Percentiles rank a stretch among this genome's conserved stretches.
Evolutionary conservation across 1,140 invertebrate species (phyloP).

Genomic region (Sipha flava): DNA sequence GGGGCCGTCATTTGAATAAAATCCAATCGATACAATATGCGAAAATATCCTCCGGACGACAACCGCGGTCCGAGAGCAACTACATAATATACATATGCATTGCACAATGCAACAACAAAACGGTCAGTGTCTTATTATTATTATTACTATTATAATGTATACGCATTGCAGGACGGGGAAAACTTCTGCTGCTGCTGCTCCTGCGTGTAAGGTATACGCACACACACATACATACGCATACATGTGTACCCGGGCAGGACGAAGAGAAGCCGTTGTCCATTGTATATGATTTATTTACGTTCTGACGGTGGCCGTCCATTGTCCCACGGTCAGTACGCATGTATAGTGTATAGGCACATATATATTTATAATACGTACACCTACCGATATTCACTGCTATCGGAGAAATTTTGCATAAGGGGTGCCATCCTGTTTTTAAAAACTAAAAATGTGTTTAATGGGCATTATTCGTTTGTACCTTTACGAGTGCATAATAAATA

Average conservation of each 20-base stretch:
- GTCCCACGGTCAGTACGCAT: conserved; percentile 5
- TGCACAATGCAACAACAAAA: not conserved
- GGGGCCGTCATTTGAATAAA: conserved; percentile 23
- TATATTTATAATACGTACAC: not conserved
- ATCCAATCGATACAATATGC: conserved; percentile 9
- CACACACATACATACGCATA: not conserved
- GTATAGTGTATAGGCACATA: not conserved
- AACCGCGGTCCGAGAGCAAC: not conserved
- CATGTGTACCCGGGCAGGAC: not conserved
- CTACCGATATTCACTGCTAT: not conserved
- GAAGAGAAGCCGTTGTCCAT: not conserved
- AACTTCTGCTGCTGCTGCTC: not conserved
- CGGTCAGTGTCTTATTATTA: conserved; percentile 27
- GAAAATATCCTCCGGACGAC: not conserved
- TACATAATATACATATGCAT: not conserved
- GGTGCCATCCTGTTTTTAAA: not conserved
- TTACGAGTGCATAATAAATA: not conserved
- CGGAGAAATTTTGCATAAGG: conserved; percentile 22
- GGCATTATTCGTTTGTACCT: not conserved
- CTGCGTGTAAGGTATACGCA: not conserved
- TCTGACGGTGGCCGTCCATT: not conserved
- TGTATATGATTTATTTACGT: conserved; percentile 26
- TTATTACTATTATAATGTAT: not conserved
- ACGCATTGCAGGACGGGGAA: not conserved
- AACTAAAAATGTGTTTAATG: conserved; percentile 10